phyloP scores from a whole-genome alignment of 2,888 invertebrate genomes.

The Apodemia duryi region DNA sequence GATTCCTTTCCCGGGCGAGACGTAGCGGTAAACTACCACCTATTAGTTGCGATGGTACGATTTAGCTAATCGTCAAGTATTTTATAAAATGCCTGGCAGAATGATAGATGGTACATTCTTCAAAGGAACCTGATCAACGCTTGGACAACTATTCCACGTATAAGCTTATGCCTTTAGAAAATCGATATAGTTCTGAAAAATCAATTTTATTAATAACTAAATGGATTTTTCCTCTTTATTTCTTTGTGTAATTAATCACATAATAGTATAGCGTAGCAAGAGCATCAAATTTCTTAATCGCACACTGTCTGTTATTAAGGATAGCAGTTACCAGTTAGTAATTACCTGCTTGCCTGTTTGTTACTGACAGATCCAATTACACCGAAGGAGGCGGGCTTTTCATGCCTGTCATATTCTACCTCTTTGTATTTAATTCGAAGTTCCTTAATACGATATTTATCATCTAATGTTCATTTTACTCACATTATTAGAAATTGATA shows the following conservation, averaged over 20 bases:
- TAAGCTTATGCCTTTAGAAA: too few relatives aligned
- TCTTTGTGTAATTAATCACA: neutral
- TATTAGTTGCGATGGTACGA: too few relatives aligned
- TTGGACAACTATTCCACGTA: too few relatives aligned
- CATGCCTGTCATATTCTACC: constrained; percentile 52
- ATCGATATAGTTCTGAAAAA: too few relatives aligned
- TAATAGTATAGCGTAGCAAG: constrained; percentile 23
- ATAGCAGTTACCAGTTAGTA: constrained; percentile 57
- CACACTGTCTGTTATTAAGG: constrained; percentile 58
- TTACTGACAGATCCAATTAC: constrained; percentile 74
- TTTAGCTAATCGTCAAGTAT: too few relatives aligned
- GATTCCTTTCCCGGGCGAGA: too few relatives aligned
- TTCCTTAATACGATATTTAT: constrained; percentile 8
- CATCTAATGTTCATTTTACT: constrained; percentile 17
- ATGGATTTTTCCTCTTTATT: too few relatives aligned
- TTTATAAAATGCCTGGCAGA: too few relatives aligned
- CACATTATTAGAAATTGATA: constrained; percentile 6
- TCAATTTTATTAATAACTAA: too few relatives aligned
- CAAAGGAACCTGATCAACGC: too few relatives aligned
- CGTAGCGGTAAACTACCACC: too few relatives aligned
- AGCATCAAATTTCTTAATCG: constrained; percentile 50
- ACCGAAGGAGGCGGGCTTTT: constrained; percentile 53
- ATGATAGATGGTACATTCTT: too few relatives aligned
- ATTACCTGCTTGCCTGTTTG: constrained; percentile 74
- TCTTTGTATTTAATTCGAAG: constrained; percentile 25